Conservation (phyloP, 1,140 invertebrate species). For the Pteromalus puparum region DNA sequence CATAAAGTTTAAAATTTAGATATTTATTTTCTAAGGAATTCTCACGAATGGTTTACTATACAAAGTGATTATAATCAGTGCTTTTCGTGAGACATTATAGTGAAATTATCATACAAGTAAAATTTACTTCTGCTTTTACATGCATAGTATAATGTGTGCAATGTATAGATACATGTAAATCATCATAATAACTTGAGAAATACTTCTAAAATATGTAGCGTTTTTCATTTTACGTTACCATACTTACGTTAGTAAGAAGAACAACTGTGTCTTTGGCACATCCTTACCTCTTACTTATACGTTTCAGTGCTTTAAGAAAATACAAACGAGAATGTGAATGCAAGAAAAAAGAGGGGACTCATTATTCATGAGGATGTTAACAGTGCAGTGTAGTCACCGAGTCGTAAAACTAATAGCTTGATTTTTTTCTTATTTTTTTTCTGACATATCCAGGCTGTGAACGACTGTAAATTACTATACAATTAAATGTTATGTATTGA, state of each 20-base stretch:
- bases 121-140: too few species aligned
- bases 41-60: too few species aligned
- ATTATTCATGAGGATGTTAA: constrained; percentile 25
- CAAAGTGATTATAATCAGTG: too few species aligned
- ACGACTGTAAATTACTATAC: too few species aligned
- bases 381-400: background rate
- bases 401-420: background rate
- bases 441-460: background rate
- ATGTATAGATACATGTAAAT: background rate
- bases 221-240: background rate
- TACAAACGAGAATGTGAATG: background rate
- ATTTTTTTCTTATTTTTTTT: background rate
- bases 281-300: constrained; percentile 39
- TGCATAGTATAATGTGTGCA: background rate
- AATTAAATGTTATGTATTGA: too few species aligned
- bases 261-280: background rate
- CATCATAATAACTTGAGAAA: background rate
- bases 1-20: background rate
- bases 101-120: too few species aligned
- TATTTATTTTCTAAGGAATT: background rate
- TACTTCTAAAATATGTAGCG: too few species aligned
- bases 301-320: background rate
- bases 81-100: too few species aligned
- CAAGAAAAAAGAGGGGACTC: constrained; percentile 30
- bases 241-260: constrained; percentile 4